Percentiles rank a stretch among this genome's conserved stretches.
Evolutionary conservation across 1,140 invertebrate species (phyloP).

Genomic region (Sipha flava): DNA sequence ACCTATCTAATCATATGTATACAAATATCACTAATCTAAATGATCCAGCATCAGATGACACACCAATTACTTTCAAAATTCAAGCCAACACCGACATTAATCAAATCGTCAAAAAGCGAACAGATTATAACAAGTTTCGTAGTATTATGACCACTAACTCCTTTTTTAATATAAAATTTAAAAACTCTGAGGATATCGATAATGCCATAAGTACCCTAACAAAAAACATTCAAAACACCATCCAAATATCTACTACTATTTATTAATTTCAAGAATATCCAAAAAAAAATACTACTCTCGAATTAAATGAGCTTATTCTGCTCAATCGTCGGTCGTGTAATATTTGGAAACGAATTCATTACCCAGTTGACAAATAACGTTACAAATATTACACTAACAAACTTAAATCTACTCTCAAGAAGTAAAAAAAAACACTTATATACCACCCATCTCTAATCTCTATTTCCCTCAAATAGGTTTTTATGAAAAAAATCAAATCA

Average conservation of each 20-base stretch:
- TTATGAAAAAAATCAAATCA: slow-evolving; percentile 5
- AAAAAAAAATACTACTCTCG: not conserved
- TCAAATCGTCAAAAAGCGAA: not conserved
- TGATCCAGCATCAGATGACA: slow-evolving; percentile 32
- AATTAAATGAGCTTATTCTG: not conserved
- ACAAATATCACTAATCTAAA: not conserved
- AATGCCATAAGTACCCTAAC: not conserved
- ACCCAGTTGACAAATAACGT: not conserved
- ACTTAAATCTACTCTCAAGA: not conserved
- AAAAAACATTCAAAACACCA: not conserved
- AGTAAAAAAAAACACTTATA: not conserved
- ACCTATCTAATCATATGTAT: not conserved
- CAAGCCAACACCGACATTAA: not conserved
- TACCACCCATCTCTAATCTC: not conserved
- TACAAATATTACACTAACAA: not conserved
- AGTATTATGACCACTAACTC: not conserved
- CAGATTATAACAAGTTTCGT: not conserved
- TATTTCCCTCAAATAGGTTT: not conserved
- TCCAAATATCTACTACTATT: not conserved
- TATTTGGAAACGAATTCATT: too few species aligned
- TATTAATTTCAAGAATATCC: not conserved
- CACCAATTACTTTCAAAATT: not conserved
- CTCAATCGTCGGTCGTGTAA: too few species aligned
- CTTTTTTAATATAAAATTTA: not conserved
- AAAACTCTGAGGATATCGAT: not conserved